phyloP scores from a whole-genome alignment of 2,113 vertebrate genomes.

The Prunella himalayana region DNA sequence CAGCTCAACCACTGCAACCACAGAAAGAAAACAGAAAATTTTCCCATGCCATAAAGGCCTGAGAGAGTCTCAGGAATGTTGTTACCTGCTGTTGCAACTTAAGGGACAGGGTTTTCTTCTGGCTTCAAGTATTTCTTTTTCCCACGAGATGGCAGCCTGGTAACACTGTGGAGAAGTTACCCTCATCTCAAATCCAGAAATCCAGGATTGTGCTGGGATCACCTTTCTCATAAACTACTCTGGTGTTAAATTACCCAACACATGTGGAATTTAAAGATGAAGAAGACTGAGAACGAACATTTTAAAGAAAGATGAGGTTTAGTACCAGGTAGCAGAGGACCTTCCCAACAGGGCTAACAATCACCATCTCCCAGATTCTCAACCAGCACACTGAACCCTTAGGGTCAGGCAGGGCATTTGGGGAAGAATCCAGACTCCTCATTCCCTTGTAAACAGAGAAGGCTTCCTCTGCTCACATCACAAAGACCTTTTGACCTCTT shows the following conservation, averaged over 20 bases:
- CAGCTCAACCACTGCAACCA: neutral
- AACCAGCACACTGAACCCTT: neutral
- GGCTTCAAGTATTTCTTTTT: neutral
- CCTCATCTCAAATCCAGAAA: neutral
- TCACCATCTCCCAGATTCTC: neutral
- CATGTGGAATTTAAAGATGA: neutral
- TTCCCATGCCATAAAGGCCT: neutral
- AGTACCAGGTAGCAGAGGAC: neutral
- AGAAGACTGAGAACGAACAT: neutral
- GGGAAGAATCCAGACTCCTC: neutral
- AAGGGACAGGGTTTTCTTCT: neutral
- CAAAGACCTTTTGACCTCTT: slow-evolving; percentile 40
- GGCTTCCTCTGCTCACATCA: slow-evolving; percentile 6
- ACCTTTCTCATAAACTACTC: neutral
- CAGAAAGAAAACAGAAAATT: neutral
- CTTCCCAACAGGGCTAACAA: neutral
- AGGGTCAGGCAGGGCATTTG: slow-evolving; percentile 22
- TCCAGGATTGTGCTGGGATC: neutral
- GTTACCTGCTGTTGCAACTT: neutral
- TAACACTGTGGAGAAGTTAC: neutral
- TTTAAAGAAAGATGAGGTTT: neutral
- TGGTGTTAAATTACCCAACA: neutral
- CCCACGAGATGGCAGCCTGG: slow-evolving; percentile 68
- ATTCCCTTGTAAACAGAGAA: slow-evolving; percentile 37
- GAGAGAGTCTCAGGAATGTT: neutral